Evolutionary conservation across 2,888 invertebrate genomes (phyloP), one percentile per base, ranked within the genome.

Genomic region (Cosmorhoe ocellata): DNA sequence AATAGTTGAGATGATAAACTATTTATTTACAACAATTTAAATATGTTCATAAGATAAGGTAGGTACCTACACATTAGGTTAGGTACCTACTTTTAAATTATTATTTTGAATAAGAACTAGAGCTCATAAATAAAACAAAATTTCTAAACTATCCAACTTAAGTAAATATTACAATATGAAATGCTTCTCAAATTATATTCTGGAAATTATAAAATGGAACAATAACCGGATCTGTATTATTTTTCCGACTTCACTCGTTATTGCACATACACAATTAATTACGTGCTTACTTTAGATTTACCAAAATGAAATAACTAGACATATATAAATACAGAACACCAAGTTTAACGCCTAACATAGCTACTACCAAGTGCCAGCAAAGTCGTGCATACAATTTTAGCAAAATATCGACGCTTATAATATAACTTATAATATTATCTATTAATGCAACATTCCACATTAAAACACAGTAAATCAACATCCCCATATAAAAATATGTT

Each of bases 1-100:
- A 64, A 63, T 72, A 73, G 68, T 66, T 76, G 72, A 76, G 73
- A 79, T 44, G 70, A 84, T 88, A 84, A 72, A 85, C 84, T 84
- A 84, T 87, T 58, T 75, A 88, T 86, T 85, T 87, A 88, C 87
- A 87, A 84, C 81, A 85, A 86, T 82, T 81, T 78, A 77, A 79
- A 74, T 83, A 84, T 77, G 75, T 87, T 86, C 86, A 80, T 76
- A 84, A 71, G 81, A 79, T 78, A 84, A 71, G 81, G 79, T 77
- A 77, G 77, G 71, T 75, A 76, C 80, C 79, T 75, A 81, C 78
- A 84, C 76, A 79, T 80, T 70, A 78, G 78, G 71, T 76, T 78
- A 78, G 6, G 5, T 24, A 24, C 24, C 18, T 18, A 18, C 71
- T 73, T 76, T 78, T 73, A 79, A 81, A 75, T 54, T 43, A 46